A percentile compares a stretch with the other conserved stretches of the same genome.
Evolutionary conservation across 2,113 vertebrate species (phyloP).

Genomic region (Salvelinus alpinus): DNA sequence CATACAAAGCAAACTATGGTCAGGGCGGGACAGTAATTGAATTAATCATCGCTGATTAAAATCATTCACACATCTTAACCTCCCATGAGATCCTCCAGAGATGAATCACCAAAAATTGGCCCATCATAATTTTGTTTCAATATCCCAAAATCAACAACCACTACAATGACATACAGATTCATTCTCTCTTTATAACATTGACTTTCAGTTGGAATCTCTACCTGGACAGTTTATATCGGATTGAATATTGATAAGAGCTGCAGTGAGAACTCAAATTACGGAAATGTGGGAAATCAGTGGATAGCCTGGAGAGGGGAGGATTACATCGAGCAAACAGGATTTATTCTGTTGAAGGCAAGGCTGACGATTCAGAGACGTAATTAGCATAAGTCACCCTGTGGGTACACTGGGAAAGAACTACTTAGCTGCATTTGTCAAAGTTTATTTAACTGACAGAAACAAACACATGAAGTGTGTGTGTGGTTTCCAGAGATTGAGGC

Average conservation of each 20-base stretch:
- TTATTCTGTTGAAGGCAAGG: slow-evolving; percentile 30
- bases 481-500: not conserved
- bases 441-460: slow-evolving; percentile 44
- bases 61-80: no score
- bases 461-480: slow-evolving; percentile 17
- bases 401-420: slow-evolving; percentile 29
- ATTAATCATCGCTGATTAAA: no score
- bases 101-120: no score
- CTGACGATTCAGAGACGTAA: slow-evolving; percentile 43
- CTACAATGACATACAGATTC: no score
- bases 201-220: not conserved
- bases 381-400: slow-evolving; percentile 51
- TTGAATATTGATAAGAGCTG: slow-evolving; percentile 7
- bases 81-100: no score
- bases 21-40: no score
- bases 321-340: slow-evolving; percentile 41
- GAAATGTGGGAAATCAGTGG: slow-evolving; percentile 2
- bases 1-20: no score
- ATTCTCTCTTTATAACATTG: no score
- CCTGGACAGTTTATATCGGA: not conserved
- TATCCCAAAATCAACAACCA: no score
- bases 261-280: not conserved
- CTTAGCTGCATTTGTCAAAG: slow-evolving; percentile 45
- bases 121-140: no score
- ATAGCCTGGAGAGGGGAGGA: slow-evolving; percentile 31